Conservation (phyloP, 1,140 invertebrate species). For the Dolichoris vasculosae region DNA sequence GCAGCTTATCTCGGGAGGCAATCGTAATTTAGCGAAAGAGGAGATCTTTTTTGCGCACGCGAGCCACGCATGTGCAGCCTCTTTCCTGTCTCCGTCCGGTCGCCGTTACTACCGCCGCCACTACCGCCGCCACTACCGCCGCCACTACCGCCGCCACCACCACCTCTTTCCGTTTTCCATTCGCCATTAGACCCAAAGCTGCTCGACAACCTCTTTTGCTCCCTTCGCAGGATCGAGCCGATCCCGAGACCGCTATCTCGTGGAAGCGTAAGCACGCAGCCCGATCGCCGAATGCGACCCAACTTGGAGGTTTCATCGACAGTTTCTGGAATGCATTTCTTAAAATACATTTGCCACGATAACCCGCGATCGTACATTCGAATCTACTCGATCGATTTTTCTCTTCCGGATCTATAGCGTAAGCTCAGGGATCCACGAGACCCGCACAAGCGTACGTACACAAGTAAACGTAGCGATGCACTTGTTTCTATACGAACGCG, state of each 20-base stretch:
- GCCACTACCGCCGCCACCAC: background rate
- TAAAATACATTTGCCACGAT: too few relatives aligned
- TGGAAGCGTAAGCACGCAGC: background rate
- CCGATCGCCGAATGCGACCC: too few relatives aligned
- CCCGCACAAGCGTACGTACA: too few relatives aligned
- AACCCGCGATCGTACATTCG: too few relatives aligned
- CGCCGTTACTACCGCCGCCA: background rate
- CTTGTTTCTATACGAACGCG: background rate
- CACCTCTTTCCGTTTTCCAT: conserved; percentile 11
- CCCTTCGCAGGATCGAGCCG: background rate
- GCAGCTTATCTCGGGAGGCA: conserved; percentile 27
- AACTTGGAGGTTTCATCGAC: too few relatives aligned
- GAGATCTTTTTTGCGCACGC: conserved; percentile 30
- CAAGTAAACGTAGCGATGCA: background rate
- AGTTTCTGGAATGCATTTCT: too few relatives aligned
- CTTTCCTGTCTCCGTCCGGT: background rate
- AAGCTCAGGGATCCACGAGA: too few relatives aligned
- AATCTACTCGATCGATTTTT: too few relatives aligned
- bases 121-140: background rate
- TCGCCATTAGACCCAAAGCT: background rate
- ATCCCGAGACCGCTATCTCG: background rate
- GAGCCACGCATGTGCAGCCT: conserved; percentile 26
- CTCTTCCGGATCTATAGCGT: too few relatives aligned
- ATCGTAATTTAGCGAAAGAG: conserved; percentile 41
- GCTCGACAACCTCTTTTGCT: background rate